These are phyloP conservation scores for Dexiosoma caninum DNA, from an alignment of 2,888 invertebrate species.

Conservation along the genomic window DNA sequence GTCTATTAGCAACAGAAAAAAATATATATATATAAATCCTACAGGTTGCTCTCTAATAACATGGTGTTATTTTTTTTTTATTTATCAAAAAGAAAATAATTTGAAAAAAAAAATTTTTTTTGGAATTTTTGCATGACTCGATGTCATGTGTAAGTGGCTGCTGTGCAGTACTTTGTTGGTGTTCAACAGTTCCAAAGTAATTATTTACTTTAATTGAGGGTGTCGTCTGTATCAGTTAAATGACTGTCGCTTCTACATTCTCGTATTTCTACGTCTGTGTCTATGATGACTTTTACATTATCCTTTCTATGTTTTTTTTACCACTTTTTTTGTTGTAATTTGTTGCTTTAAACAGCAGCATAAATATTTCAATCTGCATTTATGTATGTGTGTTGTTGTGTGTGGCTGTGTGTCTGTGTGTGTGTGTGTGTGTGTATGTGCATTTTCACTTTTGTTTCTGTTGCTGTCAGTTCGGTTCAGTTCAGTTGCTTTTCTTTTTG, in stretches of 20 bases:
- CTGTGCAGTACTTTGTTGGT: too few species aligned
- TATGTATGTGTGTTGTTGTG: neutral
- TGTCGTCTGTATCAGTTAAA: constrained; percentile 16
- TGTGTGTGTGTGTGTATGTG: constrained; percentile 2
- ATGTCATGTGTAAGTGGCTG: too few species aligned
- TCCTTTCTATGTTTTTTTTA: neutral
- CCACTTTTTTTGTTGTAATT: neutral
- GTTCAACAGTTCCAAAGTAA: too few species aligned
- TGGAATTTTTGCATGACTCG: too few species aligned
- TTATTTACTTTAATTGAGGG: neutral
- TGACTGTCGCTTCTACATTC: neutral
- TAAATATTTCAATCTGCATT: constrained; percentile 62
- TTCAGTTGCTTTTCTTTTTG: neutral
- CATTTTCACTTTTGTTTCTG: constrained; percentile 34
- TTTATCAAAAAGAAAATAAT: neutral
- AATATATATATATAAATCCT: neutral
- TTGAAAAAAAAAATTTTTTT: neutral
- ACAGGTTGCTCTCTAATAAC: neutral
- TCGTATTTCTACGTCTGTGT: constrained; percentile 9
- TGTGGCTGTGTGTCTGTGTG: too few species aligned
- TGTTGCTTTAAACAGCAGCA: constrained; percentile 51
- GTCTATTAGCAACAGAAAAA: neutral
- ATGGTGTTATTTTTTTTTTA: neutral
- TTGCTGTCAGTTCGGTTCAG: constrained; percentile 22
- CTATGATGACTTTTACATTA: constrained; percentile 34